Evolutionary conservation across 2,113 vertebrate species (phyloP), one percentile per base, ranked within the genome.

Genomic region (Xenus cinereus): DNA sequence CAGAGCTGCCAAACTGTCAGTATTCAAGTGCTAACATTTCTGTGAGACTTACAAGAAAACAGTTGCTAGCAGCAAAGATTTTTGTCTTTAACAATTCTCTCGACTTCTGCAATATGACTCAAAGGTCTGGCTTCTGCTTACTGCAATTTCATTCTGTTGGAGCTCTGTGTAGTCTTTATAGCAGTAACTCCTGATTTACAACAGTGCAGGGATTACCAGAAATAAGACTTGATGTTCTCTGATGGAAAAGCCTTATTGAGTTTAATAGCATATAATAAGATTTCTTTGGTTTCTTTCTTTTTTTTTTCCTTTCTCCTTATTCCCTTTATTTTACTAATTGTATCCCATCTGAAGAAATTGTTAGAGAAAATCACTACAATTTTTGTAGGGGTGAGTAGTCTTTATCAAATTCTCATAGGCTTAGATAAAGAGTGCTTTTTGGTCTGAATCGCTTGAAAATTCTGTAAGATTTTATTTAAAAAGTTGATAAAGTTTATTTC

Each of bases 151-250:
- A 62, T 85, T 85, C 50, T 88, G 14, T 39, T 63, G 81, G 50
- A 91, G 66, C n/a, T 90, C 84, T 68, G 19, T 68, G 19, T 41
- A 77, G 50, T 80, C 60, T 83, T 90, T 60, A 60, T 26, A 84
- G 30, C 35, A 84, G 56, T 94, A 86, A 79, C 43, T 95, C 33
- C 35, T 89, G 73, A 96, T 97, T 94, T 94, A 87, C 48, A 81
- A 23, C 57, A 78, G 69, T 7, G 0, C 33, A 62, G 89, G 90
- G 86, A 93, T 95, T 93, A 95, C 86, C 64, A 69, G 94, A 96
- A 96, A 92, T 89, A 81, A 88, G 92, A 67, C 94, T 89, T 84
- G 73, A 94, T 93, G 43, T 87, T 95, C 84, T 91, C 71, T 95
- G 87, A 84, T 87, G 62, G 77, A 95, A 95, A 95, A 96, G 33